Percentiles rank a stretch among this genome's conserved stretches.
phyloP scores from a whole-genome alignment of 2,888 invertebrate species.

The Latheticus oryzae region DNA sequence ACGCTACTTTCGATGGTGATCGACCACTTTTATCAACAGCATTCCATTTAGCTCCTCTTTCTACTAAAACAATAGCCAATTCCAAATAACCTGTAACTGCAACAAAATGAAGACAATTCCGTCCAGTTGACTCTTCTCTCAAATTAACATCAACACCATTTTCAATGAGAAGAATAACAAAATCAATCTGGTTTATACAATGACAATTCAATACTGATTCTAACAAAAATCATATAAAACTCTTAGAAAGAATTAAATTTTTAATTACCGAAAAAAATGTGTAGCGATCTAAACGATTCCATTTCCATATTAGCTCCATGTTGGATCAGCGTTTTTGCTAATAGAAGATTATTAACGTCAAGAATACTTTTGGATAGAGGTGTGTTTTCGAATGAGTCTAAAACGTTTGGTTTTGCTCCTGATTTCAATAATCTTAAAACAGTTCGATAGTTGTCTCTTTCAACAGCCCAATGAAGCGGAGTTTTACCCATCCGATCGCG shows the following conservation, averaged over 20 bases:
- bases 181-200: conserved; percentile 17
- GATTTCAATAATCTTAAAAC: conserved; percentile 44
- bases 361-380: conserved; percentile 48
- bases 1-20: conserved; percentile 14
- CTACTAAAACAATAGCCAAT: conserved; percentile 36
- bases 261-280: conserved; percentile 31
- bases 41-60: conserved; percentile 30
- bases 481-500: conserved; percentile 44
- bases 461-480: conserved; percentile 48
- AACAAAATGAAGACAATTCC: conserved; percentile 42
- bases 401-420: conserved; percentile 46
- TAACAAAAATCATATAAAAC: conserved; percentile 34
- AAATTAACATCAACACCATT: conserved; percentile 38
- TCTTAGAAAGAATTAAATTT: conserved; percentile 2
- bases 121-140: conserved; percentile 22
- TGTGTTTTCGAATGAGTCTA: conserved; percentile 52
- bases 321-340: conserved; percentile 47
- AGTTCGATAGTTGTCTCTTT: conserved; percentile 35
- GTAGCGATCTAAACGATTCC: conserved; percentile 1
- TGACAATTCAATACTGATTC: conserved; percentile 35
- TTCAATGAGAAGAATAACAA: conserved; percentile 33
- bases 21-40: not conserved
- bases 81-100: conserved; percentile 41
- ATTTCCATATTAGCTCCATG: conserved; percentile 45
- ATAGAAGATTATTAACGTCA: conserved; percentile 42